phyloP scores from a whole-genome alignment of 1,140 invertebrate species.

The Drosophila erecta region DNA sequence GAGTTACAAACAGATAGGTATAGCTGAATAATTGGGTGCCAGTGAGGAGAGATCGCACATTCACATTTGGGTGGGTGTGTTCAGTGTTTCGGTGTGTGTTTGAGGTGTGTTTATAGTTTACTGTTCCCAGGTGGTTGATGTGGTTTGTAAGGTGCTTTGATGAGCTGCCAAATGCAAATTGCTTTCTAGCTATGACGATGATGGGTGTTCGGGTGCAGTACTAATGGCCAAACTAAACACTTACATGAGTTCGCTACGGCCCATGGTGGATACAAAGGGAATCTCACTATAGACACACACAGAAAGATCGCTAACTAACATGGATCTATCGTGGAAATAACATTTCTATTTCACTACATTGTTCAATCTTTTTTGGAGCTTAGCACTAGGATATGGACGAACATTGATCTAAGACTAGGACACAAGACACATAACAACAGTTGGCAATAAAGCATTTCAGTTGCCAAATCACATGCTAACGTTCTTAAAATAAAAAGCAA shows the following conservation, averaged over 20 bases:
- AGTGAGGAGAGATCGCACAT: constrained; percentile 39
- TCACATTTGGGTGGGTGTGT: constrained; percentile 36
- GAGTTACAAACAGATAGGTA: constrained; percentile 34
- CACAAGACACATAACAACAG: constrained; percentile 42
- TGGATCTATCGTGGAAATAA: constrained; percentile 16
- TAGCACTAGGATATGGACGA: constrained; percentile 59
- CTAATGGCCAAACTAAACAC: constrained; percentile 61
- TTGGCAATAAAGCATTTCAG: neutral
- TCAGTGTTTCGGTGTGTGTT: constrained; percentile 24
- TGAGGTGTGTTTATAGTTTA: constrained; percentile 19
- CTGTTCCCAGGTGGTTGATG: constrained; percentile 26
- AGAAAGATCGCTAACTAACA: constrained; percentile 41
- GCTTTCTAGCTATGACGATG: constrained; percentile 41
- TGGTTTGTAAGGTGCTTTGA: constrained; percentile 40
- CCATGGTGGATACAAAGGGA: constrained; percentile 12
- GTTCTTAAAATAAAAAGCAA: constrained; percentile 21
- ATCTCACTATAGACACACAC: constrained; percentile 48
- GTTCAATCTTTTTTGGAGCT: constrained; percentile 46
- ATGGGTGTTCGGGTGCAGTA: constrained; percentile 33
- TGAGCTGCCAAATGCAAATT: constrained; percentile 52
- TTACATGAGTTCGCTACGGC: constrained; percentile 47
- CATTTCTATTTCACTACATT: constrained; percentile 27
- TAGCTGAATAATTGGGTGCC: constrained; percentile 24
- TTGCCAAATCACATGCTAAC: constrained; percentile 39
- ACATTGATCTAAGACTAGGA: constrained; percentile 33